Base-by-base conservation (phyloP, 1,140 invertebrate genomes). In the Zaprionus gabonicus region DNA sequence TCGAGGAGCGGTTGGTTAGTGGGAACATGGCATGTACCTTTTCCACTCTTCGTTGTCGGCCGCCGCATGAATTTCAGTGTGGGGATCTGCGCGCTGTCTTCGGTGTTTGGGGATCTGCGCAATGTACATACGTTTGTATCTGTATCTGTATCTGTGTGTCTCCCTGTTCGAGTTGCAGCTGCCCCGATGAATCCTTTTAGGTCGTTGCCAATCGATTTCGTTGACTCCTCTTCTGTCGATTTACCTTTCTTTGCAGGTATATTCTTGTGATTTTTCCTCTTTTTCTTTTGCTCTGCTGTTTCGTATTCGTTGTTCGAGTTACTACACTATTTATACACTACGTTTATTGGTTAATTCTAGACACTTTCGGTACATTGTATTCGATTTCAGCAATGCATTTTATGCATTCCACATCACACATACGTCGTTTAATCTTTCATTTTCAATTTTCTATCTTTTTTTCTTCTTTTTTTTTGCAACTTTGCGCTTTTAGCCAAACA, bases 11-110 rank as follows among this genome's bases (percentile, higher is more conserved):
- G 74, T 87, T 88, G 78, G 74, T 84, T 88, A 90, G 84, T 81
- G 85, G 70, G 85, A 88, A 88, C 85, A 88, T 88, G 85, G 81
- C 85, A 88, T 90, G 81, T 79, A 88, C 79, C 81, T 84, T 88
- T 85, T 85, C 57, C 76, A 56, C 57, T 72, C 44, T 76, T 64
- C 69, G 71, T 68, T 68, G 73, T 44, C 49, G 67, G 41, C 58
- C 73, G 81, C 82, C 72, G 71, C 81, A 81, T 83, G 77, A 76
- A 84, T 79, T 53, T 65, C 25, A 27, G 53, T 34, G 62, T 65
- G 31, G 65, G 41, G 65, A 56, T 49, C 41, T 46, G 41, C 41
- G 7, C 20, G 31, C 13, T 15, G 38, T 44, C 20, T 60, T 70
- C 46, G 31, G 70, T 58, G 31, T 68, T 36, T 36, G 44, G 51